Base-by-base conservation (phyloP, 1,140 invertebrate genomes). In the Hesperophylax magnus region DNA sequence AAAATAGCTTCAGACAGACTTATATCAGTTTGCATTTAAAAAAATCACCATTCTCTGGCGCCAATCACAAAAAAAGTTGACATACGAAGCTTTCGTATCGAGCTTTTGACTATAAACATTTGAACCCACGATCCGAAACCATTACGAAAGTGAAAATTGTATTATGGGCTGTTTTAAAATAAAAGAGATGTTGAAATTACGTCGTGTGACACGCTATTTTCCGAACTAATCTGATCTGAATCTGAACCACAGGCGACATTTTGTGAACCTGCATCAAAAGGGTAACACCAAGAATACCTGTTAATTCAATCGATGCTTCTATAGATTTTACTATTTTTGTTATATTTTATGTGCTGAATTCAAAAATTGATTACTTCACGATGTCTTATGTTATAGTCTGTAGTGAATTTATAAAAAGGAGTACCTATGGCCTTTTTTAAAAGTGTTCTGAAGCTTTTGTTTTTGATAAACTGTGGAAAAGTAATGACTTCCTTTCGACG, bases 131-230 rank as follows among this genome's bases (percentile, higher is more conserved):
- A 34, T 34, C 4, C 11, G 14, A 47, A 6, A 47, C 39, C 34
- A 1, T 14, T 47, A 47, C 11, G 17, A 61, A 61, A 61, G 24
- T 67, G 63, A 67, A 67, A 31, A 31, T 67, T 67, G 20, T 67
- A 31, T 27, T 34, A 27, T 6, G 24, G 18, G 27, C 63, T 34
- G 20, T 53, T 71, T 71, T 71, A 71, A 71, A 71, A 71, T 71
- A 71, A 71, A 39, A 71, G 24, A 71, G 39, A 71, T 71, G 34
- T 71, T 71, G 31, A 71, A 71, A 52, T 20, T n/a, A 22, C 67
- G 31, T 47, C 67, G 67, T 71, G 67, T 22, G 67, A 71, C 67
- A 71, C 67, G 67, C 67, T 22, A 71, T 31, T 67, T 67, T 67
- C 39, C 20, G 31, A 27, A 14, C 67, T 71, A 20, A 71, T 71